A percentile compares a stretch with the other conserved stretches of the same genome.
Conservation (phyloP, 2,888 invertebrate species). For the Listrodromus nycthemerus region DNA sequence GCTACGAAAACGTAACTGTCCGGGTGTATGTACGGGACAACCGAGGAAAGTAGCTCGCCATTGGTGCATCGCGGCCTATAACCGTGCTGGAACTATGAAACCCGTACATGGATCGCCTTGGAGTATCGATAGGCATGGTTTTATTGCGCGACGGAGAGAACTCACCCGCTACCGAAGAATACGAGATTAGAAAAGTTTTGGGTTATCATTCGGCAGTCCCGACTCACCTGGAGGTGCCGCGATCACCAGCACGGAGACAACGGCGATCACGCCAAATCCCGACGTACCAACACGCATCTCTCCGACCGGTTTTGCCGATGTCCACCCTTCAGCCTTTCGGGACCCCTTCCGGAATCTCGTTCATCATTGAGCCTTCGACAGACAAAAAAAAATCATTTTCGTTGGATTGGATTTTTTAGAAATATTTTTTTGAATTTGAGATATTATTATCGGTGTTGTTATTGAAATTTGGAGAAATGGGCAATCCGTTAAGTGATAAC, state of each 20-base stretch:
- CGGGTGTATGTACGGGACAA: conserved; percentile 38
- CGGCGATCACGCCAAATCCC: conserved; percentile 81
- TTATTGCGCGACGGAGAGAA: not conserved
- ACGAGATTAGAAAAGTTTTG: conserved; percentile 35
- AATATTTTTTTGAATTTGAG: too few species aligned
- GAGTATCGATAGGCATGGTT: conserved; percentile 5
- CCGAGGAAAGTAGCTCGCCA: conserved; percentile 53
- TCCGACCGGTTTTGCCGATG: conserved; percentile 70
- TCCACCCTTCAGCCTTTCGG: conserved; percentile 80
- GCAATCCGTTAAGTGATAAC: too few species aligned
- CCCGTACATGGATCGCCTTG: conserved; percentile 1
- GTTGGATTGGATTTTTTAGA: not conserved
- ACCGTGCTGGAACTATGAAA: not conserved
- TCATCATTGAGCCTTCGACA: conserved; percentile 74
- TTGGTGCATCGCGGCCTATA: conserved; percentile 31
- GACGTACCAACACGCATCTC: conserved; percentile 79
- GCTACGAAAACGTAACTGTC: conserved; percentile 47
- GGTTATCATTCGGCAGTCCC: not conserved
- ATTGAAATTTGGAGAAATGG: too few species aligned
- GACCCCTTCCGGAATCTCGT: conserved; percentile 78
- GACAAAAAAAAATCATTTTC: not conserved
- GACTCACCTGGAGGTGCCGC: conserved; percentile 75
- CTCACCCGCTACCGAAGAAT: conserved; percentile 24
- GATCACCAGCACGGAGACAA: conserved; percentile 78
- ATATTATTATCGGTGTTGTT: too few species aligned